A percentile compares a stretch with the other conserved stretches of the same genome.
phyloP scores from a whole-genome alignment of 2,113 vertebrate species.

The Axis porcinus region DNA sequence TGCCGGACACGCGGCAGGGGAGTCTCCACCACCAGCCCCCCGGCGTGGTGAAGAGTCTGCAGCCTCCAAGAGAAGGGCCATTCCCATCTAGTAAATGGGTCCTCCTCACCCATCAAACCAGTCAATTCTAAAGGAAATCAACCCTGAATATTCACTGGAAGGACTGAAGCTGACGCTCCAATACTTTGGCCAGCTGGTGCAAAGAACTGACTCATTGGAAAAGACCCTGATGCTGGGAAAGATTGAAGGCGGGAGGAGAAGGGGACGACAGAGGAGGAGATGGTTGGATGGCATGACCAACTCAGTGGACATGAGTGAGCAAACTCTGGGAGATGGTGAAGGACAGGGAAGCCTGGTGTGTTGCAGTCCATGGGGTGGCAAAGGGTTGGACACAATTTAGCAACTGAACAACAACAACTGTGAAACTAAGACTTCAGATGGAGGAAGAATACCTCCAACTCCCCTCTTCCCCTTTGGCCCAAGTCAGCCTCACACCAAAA shows the following conservation, averaged over 20 bases:
- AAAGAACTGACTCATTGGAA: neutral
- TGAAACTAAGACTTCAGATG: neutral
- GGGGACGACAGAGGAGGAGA: neutral
- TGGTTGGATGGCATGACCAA: neutral
- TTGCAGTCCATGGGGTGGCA: neutral
- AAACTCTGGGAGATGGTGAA: neutral
- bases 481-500: neutral
- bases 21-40: neutral
- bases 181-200: neutral
- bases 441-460: neutral
- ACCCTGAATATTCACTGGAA: neutral
- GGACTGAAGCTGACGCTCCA: neutral
- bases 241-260: neutral
- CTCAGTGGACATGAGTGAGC: neutral
- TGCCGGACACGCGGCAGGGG: fast-evolving
- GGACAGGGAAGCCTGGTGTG: neutral
- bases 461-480: neutral
- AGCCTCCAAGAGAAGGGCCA: neutral
- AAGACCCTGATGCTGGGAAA: neutral
- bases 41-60: no score
- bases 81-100: neutral
- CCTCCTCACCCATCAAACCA: neutral
- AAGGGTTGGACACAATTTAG: neutral
- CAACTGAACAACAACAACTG: neutral
- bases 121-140: neutral